Percentiles rank a stretch among this genome's conserved stretches.
These are phyloP conservation scores for Xanthorhoe spadicearia DNA, from an alignment of 2,888 invertebrate species.

Conservation along the genomic window DNA sequence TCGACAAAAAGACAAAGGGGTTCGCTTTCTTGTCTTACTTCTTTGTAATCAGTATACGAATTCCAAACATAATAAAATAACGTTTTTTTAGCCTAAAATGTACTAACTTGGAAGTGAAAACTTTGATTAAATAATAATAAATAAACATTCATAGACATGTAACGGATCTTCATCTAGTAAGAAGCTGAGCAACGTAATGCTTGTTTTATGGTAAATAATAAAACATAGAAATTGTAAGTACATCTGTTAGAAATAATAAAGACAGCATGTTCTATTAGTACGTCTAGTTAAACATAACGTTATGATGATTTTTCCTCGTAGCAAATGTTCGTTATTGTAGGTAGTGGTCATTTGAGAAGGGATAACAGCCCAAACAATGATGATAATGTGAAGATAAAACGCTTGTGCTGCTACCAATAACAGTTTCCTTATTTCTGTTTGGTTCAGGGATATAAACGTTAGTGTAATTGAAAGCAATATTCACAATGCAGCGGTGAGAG, in stretches of 20 bases:
- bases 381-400: constrained; percentile 40
- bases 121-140: too few species aligned
- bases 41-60: background rate
- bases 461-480: constrained; percentile 31
- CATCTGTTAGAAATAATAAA: background rate
- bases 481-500: constrained; percentile 7
- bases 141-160: too few species aligned
- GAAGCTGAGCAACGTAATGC: too few species aligned
- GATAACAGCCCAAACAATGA: constrained; percentile 39
- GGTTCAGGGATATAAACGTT: constrained; percentile 31
- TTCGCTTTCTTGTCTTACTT: background rate
- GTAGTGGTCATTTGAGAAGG: constrained; percentile 40
- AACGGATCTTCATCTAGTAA: too few species aligned
- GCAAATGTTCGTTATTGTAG: constrained; percentile 45
- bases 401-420: constrained; percentile 30
- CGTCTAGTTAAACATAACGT: constrained; percentile 10
- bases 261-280: background rate
- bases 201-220: too few species aligned
- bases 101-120: too few species aligned
- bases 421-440: constrained; percentile 34
- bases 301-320: constrained; percentile 38
- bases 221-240: background rate
- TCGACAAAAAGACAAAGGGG: background rate
- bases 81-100: too few species aligned
- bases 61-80: background rate